Evolutionary conservation across 2,888 invertebrate genomes (phyloP).

Genomic region (Dolomedes plantarius): DNA sequence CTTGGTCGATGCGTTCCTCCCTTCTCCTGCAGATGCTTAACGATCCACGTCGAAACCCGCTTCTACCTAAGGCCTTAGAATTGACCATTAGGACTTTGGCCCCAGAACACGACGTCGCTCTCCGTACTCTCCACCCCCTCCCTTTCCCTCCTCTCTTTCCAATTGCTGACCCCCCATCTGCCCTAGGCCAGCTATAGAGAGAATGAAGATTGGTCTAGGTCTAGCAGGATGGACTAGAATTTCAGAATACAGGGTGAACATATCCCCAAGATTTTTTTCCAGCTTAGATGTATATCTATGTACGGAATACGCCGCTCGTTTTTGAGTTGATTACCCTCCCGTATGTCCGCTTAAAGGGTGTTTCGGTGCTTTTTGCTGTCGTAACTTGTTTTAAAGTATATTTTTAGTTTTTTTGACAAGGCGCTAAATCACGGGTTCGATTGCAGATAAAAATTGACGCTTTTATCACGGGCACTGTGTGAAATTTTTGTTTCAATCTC

Average conservation of each 20-base stretch:
- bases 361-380: not conserved
- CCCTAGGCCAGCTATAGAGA: conserved; percentile 51
- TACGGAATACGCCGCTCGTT: not conserved
- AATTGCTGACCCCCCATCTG: conserved; percentile 25
- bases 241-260: conserved; percentile 62
- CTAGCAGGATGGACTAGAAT: conserved; percentile 36
- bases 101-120: conserved; percentile 52
- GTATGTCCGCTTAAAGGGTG: conserved; percentile 1
- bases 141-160: conserved; percentile 4
- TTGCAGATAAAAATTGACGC: no score
- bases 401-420: no score
- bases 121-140: not conserved
- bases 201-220: conserved; percentile 63
- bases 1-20: conserved; percentile 54
- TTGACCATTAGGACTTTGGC: conserved; percentile 71
- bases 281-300: not conserved
- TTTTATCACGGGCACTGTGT: no score
- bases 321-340: conserved; percentile 4
- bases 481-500: no score
- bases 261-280: conserved; percentile 22
- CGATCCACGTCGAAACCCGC: conserved; percentile 67
- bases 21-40: conserved; percentile 57
- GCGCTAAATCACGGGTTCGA: no score
- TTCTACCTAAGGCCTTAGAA: conserved; percentile 70
- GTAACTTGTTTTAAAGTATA: not conserved